Evolutionary conservation across 2,888 invertebrate genomes (phyloP), one percentile per base, ranked within the genome.

Genomic region (Rutpela maculata): DNA sequence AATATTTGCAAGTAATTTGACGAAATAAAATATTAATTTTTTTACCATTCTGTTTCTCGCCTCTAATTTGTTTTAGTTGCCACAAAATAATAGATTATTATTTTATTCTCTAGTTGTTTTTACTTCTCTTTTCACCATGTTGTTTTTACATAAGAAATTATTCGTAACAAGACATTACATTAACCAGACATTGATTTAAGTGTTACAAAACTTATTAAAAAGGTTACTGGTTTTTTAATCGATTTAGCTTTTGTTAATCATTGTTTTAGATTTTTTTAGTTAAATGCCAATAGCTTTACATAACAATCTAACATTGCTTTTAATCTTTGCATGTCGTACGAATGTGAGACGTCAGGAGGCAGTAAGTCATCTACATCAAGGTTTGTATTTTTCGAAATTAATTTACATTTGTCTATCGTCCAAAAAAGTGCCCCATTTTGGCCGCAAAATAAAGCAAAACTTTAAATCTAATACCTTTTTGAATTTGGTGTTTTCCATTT

Each of bases 281-380:
- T 76, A 76, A 78, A 65, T 57, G 63, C 76, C 76, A 76, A 65
- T 74, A 67, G 38, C 63, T 12, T 75, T 75, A 78, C 70, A 82
- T 74, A 77, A 76, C 77, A 78, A 84, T 83, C 86, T 88, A 87
- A 88, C 88, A 86, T 80, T 85, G 86, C 86, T 85, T 88, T 88
- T 90, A 88, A 89, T 88, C 86, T 92, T 93, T 93, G 93, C 93
- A 93, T 93, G 93, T 93, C 93, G 92, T 93, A 93, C 93, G 93
- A 93, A 92, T 93, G 91, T 91, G 93, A 93, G 92, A 91, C 92
- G 89, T 91, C 93, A 89, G 93, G 93, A 91, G 93, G 93, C 90
- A 92, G 92, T 89, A 92, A 92, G 82, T 87, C 93, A 80, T 92
- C 83, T 18, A 79, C 71, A 15, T 80, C 92, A 87, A 92, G 93